These are phyloP conservation scores for Columba livia DNA, from an alignment of 2,113 vertebrate species.

Conservation along the genomic window DNA sequence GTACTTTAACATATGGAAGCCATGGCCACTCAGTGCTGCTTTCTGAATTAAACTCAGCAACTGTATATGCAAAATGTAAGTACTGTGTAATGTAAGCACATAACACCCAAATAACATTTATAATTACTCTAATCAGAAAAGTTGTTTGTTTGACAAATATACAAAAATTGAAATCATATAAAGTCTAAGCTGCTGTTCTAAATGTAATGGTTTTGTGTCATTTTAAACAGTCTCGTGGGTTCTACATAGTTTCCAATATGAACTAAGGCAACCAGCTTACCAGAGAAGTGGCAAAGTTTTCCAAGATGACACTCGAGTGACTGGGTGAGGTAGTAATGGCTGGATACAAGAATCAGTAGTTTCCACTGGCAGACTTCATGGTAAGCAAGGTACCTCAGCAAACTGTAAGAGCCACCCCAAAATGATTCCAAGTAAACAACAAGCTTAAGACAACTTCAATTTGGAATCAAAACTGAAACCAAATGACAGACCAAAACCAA, in stretches of 20 bases:
- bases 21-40: background rate
- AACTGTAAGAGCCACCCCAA: too few species aligned
- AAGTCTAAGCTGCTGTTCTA: background rate
- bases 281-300: background rate
- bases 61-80: background rate
- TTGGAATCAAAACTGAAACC: too few species aligned
- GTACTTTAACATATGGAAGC: background rate
- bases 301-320: background rate
- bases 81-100: background rate
- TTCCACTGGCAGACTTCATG: background rate
- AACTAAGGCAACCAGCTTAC: rapidly evolving
- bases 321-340: background rate
- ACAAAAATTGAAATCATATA: background rate
- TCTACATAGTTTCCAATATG: background rate
- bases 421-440: too few species aligned
- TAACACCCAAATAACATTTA: background rate
- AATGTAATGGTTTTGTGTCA: rapidly evolving
- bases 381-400: background rate
- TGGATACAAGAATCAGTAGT: background rate
- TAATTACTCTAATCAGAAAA: background rate
- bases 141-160: background rate
- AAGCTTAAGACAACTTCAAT: too few species aligned
- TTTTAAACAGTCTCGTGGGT: background rate
- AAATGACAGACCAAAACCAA: too few species aligned
- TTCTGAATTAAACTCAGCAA: background rate